Conservation (phyloP, 1,140 invertebrate genomes). For the Vanessa tameamea region DNA sequence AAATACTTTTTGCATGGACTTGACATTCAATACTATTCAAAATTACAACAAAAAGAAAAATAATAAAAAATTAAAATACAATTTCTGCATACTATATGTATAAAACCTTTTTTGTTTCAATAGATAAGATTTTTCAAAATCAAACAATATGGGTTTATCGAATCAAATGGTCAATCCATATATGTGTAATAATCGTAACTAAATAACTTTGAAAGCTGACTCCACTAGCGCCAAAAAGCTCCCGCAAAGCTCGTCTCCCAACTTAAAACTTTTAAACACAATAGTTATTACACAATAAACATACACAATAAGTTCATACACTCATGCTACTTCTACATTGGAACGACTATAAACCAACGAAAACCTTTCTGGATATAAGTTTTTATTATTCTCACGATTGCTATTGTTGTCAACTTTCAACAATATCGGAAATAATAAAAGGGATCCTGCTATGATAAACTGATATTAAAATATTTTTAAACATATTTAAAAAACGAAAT, state of each 20-base stretch:
- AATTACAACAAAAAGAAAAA: neutral
- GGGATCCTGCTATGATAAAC: constrained; percentile 33
- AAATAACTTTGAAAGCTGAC: constrained; percentile 23
- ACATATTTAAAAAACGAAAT: constrained; percentile 37
- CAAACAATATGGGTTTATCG: neutral
- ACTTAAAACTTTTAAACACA: neutral
- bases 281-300: neutral
- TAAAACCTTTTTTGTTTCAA: neutral
- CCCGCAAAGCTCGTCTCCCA: neutral
- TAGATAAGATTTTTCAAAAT: no score
- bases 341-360: constrained; percentile 26
- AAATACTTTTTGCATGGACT: neutral
- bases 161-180: neutral
- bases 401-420: constrained; percentile 39
- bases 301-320: neutral
- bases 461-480: constrained; percentile 35
- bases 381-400: constrained; percentile 40
- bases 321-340: constrained; percentile 21
- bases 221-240: constrained; percentile 18
- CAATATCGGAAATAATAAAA: constrained; percentile 43
- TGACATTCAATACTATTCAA: neutral
- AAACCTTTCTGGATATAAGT: constrained; percentile 18
- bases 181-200: neutral
- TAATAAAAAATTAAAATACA: neutral
- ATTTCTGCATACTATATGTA: neutral